Base-by-base conservation (phyloP, 2,888 invertebrate genomes). In the Drosophila peninsularis region DNA sequence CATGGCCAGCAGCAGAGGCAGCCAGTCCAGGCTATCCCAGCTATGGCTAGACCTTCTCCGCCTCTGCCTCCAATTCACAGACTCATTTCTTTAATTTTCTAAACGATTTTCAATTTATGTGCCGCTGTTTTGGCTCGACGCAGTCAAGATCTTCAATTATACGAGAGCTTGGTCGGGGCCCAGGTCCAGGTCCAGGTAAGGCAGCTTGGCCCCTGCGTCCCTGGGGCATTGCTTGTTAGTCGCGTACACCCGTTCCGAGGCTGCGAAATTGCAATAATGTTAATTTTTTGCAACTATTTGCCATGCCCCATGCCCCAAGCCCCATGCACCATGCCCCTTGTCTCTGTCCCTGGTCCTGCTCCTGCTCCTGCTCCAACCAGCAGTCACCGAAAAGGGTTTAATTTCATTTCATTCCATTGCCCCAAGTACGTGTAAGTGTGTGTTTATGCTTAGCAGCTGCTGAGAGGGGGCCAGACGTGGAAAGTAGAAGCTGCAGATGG, bases 371-470 rank as follows among this genome's bases (percentile, higher is more conserved):
- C 37, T 49, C 58, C 44, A 24, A 24, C 56, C 82, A 63, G 70
- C 71, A 57, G 57, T 73, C 84, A 66, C 76, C 88, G 63, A 89
- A 87, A 84, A 87, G 88, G 90, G 90, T 87, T 87, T 87, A 89
- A 89, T 87, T 87, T 87, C 87, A 89, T 87, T 87, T 85, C 71
- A 77, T 71, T 55, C 64, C 83, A 69, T 70, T 71, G 70, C 74
- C 68, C 50, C 83, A 86, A 78, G 82, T 85, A 85, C 80, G 89
- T 88, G 83, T 83, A 82, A 88, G 83, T 83, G 89, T 83, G 83
- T 83, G 89, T 86, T 83, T 86, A 83, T 83, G 89, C 66, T 64
- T 62, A 64, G 74, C 88, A 86, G 77, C 64, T 61, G 71, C 49
- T 39, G 62, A 32, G 13, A 21, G 27, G 21, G 21, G 56, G 27